Percentiles rank a stretch among this genome's conserved stretches.
Conservation (phyloP, 2,888 invertebrate genomes). For the Epirrita christyi region DNA sequence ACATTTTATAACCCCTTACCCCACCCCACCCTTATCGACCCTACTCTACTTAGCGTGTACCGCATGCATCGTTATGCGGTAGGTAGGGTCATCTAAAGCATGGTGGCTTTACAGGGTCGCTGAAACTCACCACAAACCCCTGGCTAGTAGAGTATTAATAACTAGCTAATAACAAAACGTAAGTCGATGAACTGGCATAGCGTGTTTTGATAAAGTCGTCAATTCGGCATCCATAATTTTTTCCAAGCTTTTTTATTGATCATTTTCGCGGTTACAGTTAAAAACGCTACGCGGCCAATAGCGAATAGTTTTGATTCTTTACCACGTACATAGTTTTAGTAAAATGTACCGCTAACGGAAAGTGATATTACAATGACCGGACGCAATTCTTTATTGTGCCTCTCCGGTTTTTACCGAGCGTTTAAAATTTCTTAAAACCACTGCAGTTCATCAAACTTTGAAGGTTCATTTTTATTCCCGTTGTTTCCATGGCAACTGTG, state of each 20-base stretch:
- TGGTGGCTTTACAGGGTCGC: neutral
- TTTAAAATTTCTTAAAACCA: slow-evolving; percentile 35
- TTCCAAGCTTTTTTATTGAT: slow-evolving; percentile 45
- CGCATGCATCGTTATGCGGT: too few species aligned
- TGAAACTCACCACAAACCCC: neutral
- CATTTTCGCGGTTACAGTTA: slow-evolving; percentile 67
- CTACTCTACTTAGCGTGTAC: too few species aligned
- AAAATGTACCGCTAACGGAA: slow-evolving; percentile 76
- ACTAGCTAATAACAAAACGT: slow-evolving; percentile 36
- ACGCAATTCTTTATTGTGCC: slow-evolving; percentile 48
- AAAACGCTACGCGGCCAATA: slow-evolving; percentile 64
- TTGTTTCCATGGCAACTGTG: slow-evolving; percentile 32
- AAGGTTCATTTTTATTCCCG: slow-evolving; percentile 31
- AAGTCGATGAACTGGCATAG: slow-evolving; percentile 58
- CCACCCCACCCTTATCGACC: too few species aligned
- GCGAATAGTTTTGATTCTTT: slow-evolving; percentile 81
- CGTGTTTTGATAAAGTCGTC: slow-evolving; percentile 76
- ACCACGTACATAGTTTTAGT: slow-evolving; percentile 72
- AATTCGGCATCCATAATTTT: slow-evolving; percentile 68
- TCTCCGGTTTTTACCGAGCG: slow-evolving; percentile 40
- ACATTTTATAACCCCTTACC: too few species aligned
- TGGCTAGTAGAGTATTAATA: slow-evolving; percentile 12
- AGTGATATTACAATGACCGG: slow-evolving; percentile 69
- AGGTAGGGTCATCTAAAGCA: too few species aligned
- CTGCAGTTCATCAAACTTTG: slow-evolving; percentile 45